These are phyloP conservation scores for Nylanderia fulva DNA, from an alignment of 1,140 invertebrate species.

Conservation along the genomic window DNA sequence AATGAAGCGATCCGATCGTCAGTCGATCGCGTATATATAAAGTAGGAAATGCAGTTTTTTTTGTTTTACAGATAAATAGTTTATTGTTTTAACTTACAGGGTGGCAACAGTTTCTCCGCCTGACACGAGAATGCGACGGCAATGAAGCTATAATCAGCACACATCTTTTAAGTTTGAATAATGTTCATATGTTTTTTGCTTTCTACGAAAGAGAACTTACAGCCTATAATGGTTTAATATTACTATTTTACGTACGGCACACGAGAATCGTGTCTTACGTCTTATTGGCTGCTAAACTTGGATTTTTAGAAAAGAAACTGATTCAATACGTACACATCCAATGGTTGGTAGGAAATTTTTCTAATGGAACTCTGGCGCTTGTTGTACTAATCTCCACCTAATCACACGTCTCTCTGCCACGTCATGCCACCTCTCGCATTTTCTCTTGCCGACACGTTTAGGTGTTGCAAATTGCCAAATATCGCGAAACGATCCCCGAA, in stretches of 20 bases:
- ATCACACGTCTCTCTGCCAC: conserved; percentile 72
- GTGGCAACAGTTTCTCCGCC: conserved; percentile 85
- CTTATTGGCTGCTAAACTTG: conserved; percentile 70
- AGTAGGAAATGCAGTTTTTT: conserved; percentile 75
- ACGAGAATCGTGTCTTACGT: conserved; percentile 59
- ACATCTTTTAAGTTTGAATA: conserved; percentile 83
- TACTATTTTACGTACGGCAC: conserved; percentile 76
- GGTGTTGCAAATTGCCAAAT: conserved; percentile 79
- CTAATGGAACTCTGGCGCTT: conserved; percentile 77
- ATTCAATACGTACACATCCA: conserved; percentile 84
- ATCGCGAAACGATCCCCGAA: background rate
- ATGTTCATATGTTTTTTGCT: conserved; percentile 71
- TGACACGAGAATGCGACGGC: conserved; percentile 84
- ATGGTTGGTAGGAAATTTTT: conserved; percentile 78
- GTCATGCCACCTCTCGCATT: conserved; percentile 75
- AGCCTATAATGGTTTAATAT: conserved; percentile 80
- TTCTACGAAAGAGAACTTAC: conserved; percentile 82
- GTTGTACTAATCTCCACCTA: conserved; percentile 75
- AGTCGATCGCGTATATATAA: conserved; percentile 65
- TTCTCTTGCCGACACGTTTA: conserved; percentile 65
- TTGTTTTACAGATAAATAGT: conserved; percentile 82
- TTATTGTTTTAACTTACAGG: conserved; percentile 85
- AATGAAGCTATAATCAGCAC: conserved; percentile 86
- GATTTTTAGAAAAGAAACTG: conserved; percentile 76
- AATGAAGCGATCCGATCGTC: conserved; percentile 45